Base-by-base conservation (phyloP, 2,797 vertebrate genomes). In the Lepilemur ruficaudatus region DNA sequence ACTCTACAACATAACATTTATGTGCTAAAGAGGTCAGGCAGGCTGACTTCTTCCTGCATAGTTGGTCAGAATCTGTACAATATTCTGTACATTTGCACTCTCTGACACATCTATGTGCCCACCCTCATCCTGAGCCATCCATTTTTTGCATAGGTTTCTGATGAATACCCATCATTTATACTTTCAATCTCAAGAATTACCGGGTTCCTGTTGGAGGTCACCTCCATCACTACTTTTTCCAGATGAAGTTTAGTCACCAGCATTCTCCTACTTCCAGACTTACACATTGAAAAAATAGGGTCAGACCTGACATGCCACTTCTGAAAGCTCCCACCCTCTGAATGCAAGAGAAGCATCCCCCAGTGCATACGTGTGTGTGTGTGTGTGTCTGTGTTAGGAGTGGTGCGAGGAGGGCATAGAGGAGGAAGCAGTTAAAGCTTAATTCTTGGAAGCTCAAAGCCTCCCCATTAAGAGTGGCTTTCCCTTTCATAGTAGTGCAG, bases 361-460 rank as follows among this genome's bases (percentile, higher is more conserved):
- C 4, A 17, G 14, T 12, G 10, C 48, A n/a, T 59, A 28, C 30
- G 12, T 46, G 7, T 46, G 41, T 14, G 20, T 41, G 8, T 10
- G n/a, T 25, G 8, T 14, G 4, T 35, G 2, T 38, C 5, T 9
- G 22, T 50, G 22, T 4, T 41, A 28, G 28, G 0, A 8, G 17
- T n/a, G 13, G 7, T 1, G 6, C 3, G 14, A 63, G 5, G 6
- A n/a, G 2, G 5, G 6, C 5, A 3, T 13, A 22, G 14, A 30
- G 41, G 25, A 52, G 23, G 6, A 48, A 41, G 15, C 3, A n/a
- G 23, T 69, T 91, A 61, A 61, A 88, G 8, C 3, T 63, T 43
- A 93, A 32, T 41, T 43, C 38, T 76, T 38, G 41, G 17, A 70
- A 88, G 25, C 17, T 79, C 35, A 67, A 59, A 70, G 2, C 2